Evolutionary conservation across 2,888 invertebrate genomes (phyloP).

Genomic region (Rhorus exstirpatorius): DNA sequence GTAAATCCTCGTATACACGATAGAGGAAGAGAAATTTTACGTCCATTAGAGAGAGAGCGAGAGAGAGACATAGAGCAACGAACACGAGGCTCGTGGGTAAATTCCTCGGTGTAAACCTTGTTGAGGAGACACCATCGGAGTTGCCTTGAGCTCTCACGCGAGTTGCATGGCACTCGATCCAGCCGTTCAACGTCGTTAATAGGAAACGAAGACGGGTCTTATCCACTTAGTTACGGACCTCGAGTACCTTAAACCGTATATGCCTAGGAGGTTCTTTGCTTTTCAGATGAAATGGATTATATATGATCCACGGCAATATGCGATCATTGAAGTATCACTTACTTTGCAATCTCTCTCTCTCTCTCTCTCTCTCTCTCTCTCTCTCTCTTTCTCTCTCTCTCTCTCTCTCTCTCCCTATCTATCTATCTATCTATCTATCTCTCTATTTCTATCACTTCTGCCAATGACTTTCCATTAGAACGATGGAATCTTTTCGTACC

Average conservation of each 20-base stretch:
- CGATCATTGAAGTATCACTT: constrained; percentile 47
- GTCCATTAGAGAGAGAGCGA: no score
- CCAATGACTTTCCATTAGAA: neutral
- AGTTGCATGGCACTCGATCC: constrained; percentile 34
- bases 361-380: neutral
- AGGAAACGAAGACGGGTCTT: constrained; percentile 66
- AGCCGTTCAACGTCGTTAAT: constrained; percentile 58
- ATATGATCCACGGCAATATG: constrained; percentile 16
- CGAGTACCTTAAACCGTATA: constrained; percentile 17
- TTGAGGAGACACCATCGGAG: constrained; percentile 30
- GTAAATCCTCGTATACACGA: constrained; percentile 13
- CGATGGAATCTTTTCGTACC: constrained; percentile 18
- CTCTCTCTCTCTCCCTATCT: neutral
- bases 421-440: no score
- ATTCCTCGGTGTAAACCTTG: constrained; percentile 44
- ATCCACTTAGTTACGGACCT: constrained; percentile 62
- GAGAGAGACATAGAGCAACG: no score
- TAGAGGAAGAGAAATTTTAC: constrained; percentile 48
- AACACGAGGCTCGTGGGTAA: constrained; percentile 34
- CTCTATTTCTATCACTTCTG: neutral
- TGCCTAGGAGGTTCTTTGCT: constrained; percentile 23
- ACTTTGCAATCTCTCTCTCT: constrained; percentile 15
- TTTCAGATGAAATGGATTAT: constrained; percentile 46
- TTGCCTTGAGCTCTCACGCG: constrained; percentile 27
- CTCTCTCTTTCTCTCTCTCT: neutral